Evolutionary conservation across 2,888 invertebrate genomes (phyloP), one percentile per base, ranked within the genome.

Genomic region (Oxycera nigricornis): DNA sequence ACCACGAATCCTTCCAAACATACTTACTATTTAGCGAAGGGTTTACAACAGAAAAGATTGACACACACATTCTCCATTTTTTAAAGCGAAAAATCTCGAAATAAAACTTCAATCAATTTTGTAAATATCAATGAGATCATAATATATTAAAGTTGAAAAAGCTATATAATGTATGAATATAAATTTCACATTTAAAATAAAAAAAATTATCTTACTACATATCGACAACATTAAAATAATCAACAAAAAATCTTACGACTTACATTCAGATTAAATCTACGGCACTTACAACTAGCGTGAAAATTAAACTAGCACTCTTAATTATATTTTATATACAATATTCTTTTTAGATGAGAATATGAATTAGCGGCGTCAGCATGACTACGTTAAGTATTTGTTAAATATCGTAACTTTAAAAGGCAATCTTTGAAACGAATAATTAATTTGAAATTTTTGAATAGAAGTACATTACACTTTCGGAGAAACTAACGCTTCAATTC

Each of bases 111-210:
- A 11, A 7, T 17, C 17, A 24, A 41, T 67, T 67, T 41, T 67
- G 26, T 31, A 70, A 72, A 72, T 41, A 72, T 72, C 59, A 39
- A 74, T 76, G 76, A 76, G 76, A 76, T 76, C 76, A 76, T 70
- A 68, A 76, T 76, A 76, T 76, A 76, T 76, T 76, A 74, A 76
- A 74, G 73, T 61, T 57, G 73, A 72, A 74, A 73, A 59, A 72
- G 17, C 17, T 28, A 17, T 31, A 55, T 35, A 46, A 46, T 46
- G 62, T 73, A 46, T 59, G 39, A 72, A 55, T 55, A 72, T 17
- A 31, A 72, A 55, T 52, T 55, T 55, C 22, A 52, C 22, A 31
- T 31, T 72, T 1, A 65, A 35, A 65, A 50, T 50, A 68, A 61
- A 59, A 61, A 73, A 59, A 73, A 50, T 57, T n/a, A 73, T 73